Evolutionary conservation across 2,888 invertebrate genomes (phyloP).

Genomic region (Callimorpha dominula): DNA sequence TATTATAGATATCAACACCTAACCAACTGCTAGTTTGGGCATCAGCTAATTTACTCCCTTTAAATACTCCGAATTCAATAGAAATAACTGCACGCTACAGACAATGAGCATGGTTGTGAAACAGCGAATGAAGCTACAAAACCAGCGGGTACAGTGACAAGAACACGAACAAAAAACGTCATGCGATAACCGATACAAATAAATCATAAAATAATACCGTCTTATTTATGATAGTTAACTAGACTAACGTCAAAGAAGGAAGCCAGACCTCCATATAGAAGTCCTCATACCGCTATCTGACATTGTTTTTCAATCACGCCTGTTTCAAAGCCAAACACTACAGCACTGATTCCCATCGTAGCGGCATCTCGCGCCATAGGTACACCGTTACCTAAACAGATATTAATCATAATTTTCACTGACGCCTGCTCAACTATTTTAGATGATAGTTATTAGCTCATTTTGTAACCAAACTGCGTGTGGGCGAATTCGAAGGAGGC

Average conservation of each 20-base stretch:
- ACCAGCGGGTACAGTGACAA: conserved; percentile 25
- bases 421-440: conserved; percentile 79
- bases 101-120: conserved; percentile 53
- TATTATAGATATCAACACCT: conserved; percentile 58
- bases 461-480: conserved; percentile 79
- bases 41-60: conserved; percentile 75
- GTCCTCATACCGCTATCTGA: conserved; percentile 37
- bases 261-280: conserved; percentile 25
- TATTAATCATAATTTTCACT: conserved; percentile 87
- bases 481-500: conserved; percentile 70
- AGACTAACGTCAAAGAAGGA: conserved; percentile 28
- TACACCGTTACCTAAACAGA: conserved; percentile 83
- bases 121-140: conserved; percentile 36
- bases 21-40: conserved; percentile 53
- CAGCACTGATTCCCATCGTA: conserved; percentile 63
- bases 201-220: conserved; percentile 16
- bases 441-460: conserved; percentile 84
- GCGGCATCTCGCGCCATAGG: conserved; percentile 45
- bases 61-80: conserved; percentile 69
- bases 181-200: conserved; percentile 1
- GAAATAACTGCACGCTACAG: conserved; percentile 51
- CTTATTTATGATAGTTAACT: conserved; percentile 18
- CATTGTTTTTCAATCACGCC: conserved; percentile 45
- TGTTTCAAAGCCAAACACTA: conserved; percentile 38
- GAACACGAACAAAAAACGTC: conserved; percentile 4